These are phyloP conservation scores for Cepaea hortensis DNA, from an alignment of 2,888 invertebrate genomes.

Conservation along the genomic window DNA sequence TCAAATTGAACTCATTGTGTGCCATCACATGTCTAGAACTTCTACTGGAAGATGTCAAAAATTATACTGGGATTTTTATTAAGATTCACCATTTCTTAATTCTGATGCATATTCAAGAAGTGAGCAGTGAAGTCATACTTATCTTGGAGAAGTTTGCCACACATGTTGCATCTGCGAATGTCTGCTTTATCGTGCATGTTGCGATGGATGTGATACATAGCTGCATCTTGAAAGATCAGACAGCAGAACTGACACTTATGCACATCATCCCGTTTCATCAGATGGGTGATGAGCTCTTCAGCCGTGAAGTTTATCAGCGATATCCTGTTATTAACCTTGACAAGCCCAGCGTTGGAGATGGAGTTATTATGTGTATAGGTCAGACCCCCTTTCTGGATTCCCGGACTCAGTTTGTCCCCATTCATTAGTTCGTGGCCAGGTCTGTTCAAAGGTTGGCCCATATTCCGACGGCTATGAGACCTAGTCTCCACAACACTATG, in stretches of 20 bases:
- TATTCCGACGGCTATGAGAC: constrained; percentile 30
- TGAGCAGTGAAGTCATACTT: constrained; percentile 64
- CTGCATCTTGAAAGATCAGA: constrained; percentile 63
- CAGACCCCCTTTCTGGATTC: not conserved
- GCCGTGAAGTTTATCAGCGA: constrained; percentile 61
- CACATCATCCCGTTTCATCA: constrained; percentile 61
- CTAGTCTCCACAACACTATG: constrained; percentile 30
- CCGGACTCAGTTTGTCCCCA: not conserved
- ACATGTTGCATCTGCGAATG: constrained; percentile 60
- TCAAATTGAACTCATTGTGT: too few species aligned
- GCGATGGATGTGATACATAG: constrained; percentile 65
- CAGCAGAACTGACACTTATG: constrained; percentile 63
- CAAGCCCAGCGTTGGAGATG: constrained; percentile 33
- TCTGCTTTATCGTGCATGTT: constrained; percentile 66
- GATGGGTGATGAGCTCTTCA: constrained; percentile 59
- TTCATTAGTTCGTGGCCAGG: constrained; percentile 10
- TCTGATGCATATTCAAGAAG: constrained; percentile 55
- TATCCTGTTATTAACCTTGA: constrained; percentile 58
- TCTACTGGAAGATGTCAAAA: not conserved
- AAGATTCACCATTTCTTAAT: not conserved
- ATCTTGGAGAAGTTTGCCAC: constrained; percentile 61
- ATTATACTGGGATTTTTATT: not conserved
- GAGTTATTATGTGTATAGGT: constrained; percentile 20
- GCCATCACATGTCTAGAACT: not conserved
- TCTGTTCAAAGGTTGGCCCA: not conserved